Percentiles rank a stretch among this genome's conserved stretches.
Evolutionary conservation across 1,140 invertebrate genomes (phyloP).

Genomic region (Euglossa dilemma): DNA sequence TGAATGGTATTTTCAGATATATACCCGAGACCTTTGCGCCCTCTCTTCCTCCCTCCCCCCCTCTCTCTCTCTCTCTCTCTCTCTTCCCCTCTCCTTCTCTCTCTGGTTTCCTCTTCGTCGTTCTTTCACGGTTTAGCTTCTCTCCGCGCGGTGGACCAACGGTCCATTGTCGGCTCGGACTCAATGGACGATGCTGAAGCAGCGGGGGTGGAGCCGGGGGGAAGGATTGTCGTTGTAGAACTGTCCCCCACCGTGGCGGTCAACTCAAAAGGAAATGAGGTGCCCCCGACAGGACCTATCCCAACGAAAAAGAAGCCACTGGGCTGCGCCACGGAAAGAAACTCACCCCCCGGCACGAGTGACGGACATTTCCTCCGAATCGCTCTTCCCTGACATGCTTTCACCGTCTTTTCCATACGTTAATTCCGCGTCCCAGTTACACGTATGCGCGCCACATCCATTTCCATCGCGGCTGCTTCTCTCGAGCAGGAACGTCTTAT

Average conservation of each 20-base stretch:
- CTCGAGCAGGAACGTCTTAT: too few species aligned
- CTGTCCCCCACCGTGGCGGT: conserved; percentile 45
- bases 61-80: neutral
- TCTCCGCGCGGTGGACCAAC: conserved; percentile 56
- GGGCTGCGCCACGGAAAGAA: conserved; percentile 56
- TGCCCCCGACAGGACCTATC: conserved; percentile 67
- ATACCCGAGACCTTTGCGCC: conserved; percentile 32
- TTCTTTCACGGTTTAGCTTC: conserved; percentile 48
- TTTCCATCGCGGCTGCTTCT: neutral
- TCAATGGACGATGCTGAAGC: conserved; percentile 59
- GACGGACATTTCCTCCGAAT: conserved; percentile 53
- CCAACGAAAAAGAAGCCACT: conserved; percentile 67
- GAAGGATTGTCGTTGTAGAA: conserved; percentile 58
- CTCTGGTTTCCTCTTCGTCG: neutral
- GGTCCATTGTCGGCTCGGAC: conserved; percentile 65
- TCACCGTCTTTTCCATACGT: conserved; percentile 11
- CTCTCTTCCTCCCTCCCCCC: neutral
- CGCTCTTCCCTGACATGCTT: conserved; percentile 12
- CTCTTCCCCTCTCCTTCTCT: neutral
- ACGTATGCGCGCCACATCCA: neutral
- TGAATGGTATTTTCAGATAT: conserved; percentile 63
- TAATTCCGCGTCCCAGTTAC: neutral
- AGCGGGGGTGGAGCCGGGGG: conserved; percentile 20
- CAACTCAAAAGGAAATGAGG: conserved; percentile 69
- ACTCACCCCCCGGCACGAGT: conserved; percentile 27